These are phyloP conservation scores for Helleia helle DNA, from an alignment of 2,888 invertebrate genomes.

Conservation along the genomic window DNA sequence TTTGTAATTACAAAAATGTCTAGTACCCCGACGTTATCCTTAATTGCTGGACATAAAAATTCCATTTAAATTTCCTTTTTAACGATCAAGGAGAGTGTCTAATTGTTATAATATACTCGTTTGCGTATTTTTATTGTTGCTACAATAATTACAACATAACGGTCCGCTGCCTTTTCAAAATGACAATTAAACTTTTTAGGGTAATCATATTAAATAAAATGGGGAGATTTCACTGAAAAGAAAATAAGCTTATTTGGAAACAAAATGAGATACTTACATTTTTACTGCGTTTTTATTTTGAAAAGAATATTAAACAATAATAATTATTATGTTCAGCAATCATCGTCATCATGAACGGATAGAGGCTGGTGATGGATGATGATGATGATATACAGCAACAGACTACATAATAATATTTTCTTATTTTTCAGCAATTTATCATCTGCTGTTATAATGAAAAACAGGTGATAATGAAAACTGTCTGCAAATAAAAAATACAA, in stretches of 20 bases:
- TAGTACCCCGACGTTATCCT: conserved; percentile 72
- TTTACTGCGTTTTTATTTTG: too few relatives aligned
- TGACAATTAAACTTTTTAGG: conserved; percentile 65
- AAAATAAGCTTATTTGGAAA: conserved; percentile 3
- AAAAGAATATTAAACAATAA: too few relatives aligned
- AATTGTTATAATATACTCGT: conserved; percentile 74
- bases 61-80: conserved; percentile 76
- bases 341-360: too few relatives aligned
- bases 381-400: too few relatives aligned
- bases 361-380: too few relatives aligned
- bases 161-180: conserved; percentile 57
- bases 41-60: conserved; percentile 75
- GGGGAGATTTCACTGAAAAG: conserved; percentile 1
- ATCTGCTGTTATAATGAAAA: too few relatives aligned
- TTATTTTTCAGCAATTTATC: too few relatives aligned
- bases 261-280: too few relatives aligned
- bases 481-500: too few relatives aligned
- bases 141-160: conserved; percentile 73
- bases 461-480: too few relatives aligned
- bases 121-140: conserved; percentile 73
- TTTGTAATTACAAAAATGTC: conserved; percentile 75
- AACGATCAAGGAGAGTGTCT: conserved; percentile 72
- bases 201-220: conserved; percentile 32
- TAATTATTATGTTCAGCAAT: too few relatives aligned
- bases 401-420: too few relatives aligned